These are phyloP conservation scores for Lasioglossum pauxillum DNA, from an alignment of 2,888 invertebrate genomes.

Conservation along the genomic window DNA sequence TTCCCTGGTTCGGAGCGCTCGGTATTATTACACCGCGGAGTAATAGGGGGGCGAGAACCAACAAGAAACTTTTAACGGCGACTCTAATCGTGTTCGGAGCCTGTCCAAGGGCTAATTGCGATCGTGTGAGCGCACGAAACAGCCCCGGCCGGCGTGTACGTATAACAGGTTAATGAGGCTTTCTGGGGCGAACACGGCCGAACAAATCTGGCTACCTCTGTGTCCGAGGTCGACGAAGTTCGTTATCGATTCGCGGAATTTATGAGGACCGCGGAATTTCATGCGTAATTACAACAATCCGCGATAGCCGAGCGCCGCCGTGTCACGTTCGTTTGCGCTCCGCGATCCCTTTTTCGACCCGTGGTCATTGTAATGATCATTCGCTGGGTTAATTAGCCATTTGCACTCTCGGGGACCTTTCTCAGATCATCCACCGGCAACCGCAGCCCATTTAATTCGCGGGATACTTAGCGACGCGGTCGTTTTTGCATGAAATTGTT, in stretches of 20 bases:
- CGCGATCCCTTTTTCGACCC: background rate
- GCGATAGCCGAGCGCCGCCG: background rate
- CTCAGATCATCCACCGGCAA: background rate
- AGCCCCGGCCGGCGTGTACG: background rate
- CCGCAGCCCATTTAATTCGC: background rate
- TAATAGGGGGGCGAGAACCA: background rate
- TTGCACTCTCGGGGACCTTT: background rate
- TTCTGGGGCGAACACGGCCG: background rate
- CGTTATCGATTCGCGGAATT: constrained; percentile 35
- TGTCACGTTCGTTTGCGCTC: constrained; percentile 18
- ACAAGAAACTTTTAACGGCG: background rate
- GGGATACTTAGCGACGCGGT: no score
- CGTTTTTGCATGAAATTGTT: no score
- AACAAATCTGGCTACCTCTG: background rate
- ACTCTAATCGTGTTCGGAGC: background rate
- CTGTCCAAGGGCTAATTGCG: background rate
- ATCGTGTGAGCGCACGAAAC: background rate
- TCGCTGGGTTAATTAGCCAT: constrained; percentile 9
- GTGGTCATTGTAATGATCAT: constrained; percentile 22
- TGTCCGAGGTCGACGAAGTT: background rate
- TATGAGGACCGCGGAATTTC: constrained; percentile 5
- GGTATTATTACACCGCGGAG: background rate
- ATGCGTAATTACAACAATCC: constrained; percentile 16
- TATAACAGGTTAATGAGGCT: constrained; percentile 1
- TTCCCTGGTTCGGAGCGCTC: background rate